Evolutionary conservation across 2,888 invertebrate genomes (phyloP), one percentile per base, ranked within the genome.

Genomic region (Fragum whitleyi): DNA sequence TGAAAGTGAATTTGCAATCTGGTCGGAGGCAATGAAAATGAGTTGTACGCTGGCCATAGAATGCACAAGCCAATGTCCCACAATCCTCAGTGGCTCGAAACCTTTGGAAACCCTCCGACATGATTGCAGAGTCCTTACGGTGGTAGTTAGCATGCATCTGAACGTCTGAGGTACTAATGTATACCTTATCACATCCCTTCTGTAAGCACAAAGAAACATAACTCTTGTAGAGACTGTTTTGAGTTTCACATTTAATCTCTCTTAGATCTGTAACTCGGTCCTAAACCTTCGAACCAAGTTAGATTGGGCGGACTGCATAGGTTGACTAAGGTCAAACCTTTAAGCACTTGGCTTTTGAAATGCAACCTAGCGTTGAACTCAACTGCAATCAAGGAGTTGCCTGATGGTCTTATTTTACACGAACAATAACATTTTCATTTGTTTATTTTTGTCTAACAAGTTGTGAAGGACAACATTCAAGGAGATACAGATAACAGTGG

Each of bases 91-190:
- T 98, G 0, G 98, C 99, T 21, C 99, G 95, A 95, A 97, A 98
- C 89, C 99, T 95, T 92, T 98, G 98, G 95, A 99, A 99, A 0
- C 99, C 99, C 94, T 99, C 99, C 92, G 98, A 98, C 76, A 98
- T 97, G 90, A 99, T 99, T 23, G 98, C 98, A 0, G 98, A 98
- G 94, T 99, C 98, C 94, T 99, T 99, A 75, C 98, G 96, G 94
- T 99, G 99, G 94, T 98, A 99, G 94, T 99, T 99, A 3, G 99
- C 98, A 94, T 99, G 99, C 99, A 99, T 99, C 95, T 99, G 99
- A 5, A 99, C 99, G 94, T 99, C 99, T 68, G 98, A 98, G 3
- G 99, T 99, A 91, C 98, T 98, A 93, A 99, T 98, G 95, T 99
- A 99, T 0, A 98, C 97, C 95, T 98, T 98, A 90, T 95, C 95